Evolutionary conservation across 2,113 vertebrate species (phyloP).

Genomic region (Hydropotes inermis): DNA sequence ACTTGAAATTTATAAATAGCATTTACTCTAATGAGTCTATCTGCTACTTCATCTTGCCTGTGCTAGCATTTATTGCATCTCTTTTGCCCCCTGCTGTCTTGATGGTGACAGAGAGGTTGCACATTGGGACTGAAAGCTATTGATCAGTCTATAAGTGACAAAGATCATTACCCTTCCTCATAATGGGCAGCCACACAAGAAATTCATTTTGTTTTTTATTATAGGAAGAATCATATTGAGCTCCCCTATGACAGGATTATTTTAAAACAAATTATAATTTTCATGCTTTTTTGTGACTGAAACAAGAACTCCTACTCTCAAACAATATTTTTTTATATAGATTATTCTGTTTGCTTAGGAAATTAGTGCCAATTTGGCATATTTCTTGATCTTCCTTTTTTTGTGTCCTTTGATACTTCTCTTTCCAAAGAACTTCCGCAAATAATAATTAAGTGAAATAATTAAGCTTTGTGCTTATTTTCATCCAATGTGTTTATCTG

Average conservation of each 20-base stretch:
- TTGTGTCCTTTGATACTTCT: not conserved
- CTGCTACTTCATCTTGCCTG: not conserved
- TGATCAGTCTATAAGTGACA: not conserved
- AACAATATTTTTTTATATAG: not conserved
- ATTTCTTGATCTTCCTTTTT: not conserved
- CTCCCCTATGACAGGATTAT: not conserved
- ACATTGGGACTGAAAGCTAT: constrained; percentile 15
- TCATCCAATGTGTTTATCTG: not conserved
- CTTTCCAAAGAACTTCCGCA: not conserved
- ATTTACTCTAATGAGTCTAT: not conserved
- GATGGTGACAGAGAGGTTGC: not conserved
- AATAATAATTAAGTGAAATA: not conserved
- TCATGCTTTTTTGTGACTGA: not conserved
- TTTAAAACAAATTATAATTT: not conserved
- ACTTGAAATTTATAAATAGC: not conserved
- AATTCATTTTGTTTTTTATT: not conserved
- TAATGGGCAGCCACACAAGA: not conserved
- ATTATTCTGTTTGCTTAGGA: not conserved
- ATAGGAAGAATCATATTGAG: not conserved
- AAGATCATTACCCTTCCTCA: not conserved
- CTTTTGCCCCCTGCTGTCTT: constrained; percentile 39
- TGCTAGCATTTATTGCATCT: not conserved
- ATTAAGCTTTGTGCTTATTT: not conserved
- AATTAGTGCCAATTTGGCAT: not conserved
- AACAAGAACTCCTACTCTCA: not conserved